phyloP scores from a whole-genome alignment of 2,797 vertebrate genomes.

The Lates japonicus region DNA sequence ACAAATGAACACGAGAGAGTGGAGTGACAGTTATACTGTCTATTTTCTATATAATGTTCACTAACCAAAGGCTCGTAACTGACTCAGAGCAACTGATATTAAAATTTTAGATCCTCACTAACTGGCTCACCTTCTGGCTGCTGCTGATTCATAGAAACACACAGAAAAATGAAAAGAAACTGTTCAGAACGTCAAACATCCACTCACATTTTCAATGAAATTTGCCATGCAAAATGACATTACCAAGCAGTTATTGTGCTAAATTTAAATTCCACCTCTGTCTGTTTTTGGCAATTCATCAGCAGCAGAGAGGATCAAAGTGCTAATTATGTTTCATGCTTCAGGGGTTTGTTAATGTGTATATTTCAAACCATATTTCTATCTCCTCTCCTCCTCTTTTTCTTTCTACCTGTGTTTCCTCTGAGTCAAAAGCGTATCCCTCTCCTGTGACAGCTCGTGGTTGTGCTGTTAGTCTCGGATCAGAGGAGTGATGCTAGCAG shows the following conservation, averaged over 20 bases:
- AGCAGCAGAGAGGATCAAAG: constrained; percentile 57
- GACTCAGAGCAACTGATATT: constrained; percentile 19
- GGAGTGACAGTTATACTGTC: neutral
- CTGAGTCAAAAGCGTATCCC: constrained; percentile 35
- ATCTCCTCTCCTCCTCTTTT: neutral
- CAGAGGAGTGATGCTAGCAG: constrained; percentile 26
- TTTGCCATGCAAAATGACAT: constrained; percentile 15
- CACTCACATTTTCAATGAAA: neutral
- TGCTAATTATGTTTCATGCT: constrained; percentile 55
- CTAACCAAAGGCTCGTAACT: neutral
- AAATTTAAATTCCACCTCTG: constrained; percentile 46
- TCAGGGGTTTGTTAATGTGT: constrained; percentile 30
- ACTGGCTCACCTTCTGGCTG: neutral
- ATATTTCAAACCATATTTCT: neutral
- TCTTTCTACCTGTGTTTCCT: constrained; percentile 27
- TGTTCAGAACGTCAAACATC: neutral
- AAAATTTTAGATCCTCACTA: neutral
- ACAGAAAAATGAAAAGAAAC: constrained; percentile 18
- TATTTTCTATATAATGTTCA: neutral
- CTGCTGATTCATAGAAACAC: constrained; percentile 25
- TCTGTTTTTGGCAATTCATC: constrained; percentile 46
- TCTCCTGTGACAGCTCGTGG: constrained; percentile 28
- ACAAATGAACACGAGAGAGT: constrained; percentile 12
- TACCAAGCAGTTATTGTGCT: constrained; percentile 49
- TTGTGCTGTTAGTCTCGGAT: constrained; percentile 40